Percentiles rank a stretch among this genome's conserved stretches.
These are phyloP conservation scores for Ophioninae sp. DNA, from an alignment of 2,888 invertebrate genomes.

Conservation along the genomic window DNA sequence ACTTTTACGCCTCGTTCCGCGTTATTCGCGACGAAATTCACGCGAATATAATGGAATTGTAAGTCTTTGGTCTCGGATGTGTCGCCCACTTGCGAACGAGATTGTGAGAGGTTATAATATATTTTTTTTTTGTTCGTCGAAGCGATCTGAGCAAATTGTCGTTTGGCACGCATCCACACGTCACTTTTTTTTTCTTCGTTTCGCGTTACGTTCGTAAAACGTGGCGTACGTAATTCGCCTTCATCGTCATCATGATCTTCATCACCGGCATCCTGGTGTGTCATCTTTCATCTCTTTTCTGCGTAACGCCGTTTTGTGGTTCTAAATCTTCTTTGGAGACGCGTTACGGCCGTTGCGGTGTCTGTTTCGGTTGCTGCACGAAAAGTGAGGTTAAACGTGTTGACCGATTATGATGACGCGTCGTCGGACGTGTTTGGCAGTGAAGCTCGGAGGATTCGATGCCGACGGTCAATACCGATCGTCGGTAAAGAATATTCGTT, in stretches of 20 bases:
- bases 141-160: constrained; percentile 79
- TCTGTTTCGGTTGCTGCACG: constrained; percentile 24
- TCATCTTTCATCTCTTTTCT: too few relatives aligned
- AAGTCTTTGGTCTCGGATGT: constrained; percentile 79
- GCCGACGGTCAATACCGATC: constrained; percentile 2
- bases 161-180: constrained; percentile 76
- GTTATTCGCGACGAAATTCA: constrained; percentile 38
- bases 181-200: constrained; percentile 39
- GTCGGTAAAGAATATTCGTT: constrained; percentile 11
- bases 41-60: constrained; percentile 68
- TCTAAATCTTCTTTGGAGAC: background rate
- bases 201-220: constrained; percentile 41
- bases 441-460: constrained; percentile 46
- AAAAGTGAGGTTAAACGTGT: background rate
- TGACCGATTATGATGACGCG: background rate
- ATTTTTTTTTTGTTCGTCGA: constrained; percentile 63
- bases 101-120: constrained; percentile 48
- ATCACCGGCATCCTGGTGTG: background rate
- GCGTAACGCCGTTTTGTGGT: too few relatives aligned
- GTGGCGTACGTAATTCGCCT: constrained; percentile 21
- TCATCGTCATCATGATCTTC: background rate
- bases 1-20: constrained; percentile 3
- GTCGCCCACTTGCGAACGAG: constrained; percentile 72
- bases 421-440: constrained; percentile 48
- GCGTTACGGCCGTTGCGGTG: background rate